Evolutionary conservation across 1,140 invertebrate genomes (phyloP).

Genomic region (Steinernema khuongi): DNA sequence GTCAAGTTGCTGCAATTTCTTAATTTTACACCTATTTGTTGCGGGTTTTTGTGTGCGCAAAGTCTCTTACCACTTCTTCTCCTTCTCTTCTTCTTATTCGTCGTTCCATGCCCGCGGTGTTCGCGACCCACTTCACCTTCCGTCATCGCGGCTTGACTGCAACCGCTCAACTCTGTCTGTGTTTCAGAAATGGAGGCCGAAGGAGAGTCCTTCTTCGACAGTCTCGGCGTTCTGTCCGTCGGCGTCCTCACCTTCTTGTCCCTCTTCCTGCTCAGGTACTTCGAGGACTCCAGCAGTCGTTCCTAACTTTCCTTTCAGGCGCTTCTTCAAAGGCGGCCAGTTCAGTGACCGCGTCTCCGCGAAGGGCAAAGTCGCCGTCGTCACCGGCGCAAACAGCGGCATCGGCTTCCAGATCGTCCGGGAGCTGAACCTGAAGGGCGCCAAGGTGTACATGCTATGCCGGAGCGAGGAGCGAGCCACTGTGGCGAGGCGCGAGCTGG

Average conservation of each 20-base stretch:
- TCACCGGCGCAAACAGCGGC: constrained; percentile 36
- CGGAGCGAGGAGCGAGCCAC: constrained; percentile 29
- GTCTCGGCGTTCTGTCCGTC: not conserved
- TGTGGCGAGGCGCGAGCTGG: constrained; percentile 28
- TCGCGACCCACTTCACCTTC: not conserved
- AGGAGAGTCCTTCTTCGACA: not conserved
- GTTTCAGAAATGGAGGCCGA: constrained; percentile 6
- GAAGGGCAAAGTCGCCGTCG: constrained; percentile 30
- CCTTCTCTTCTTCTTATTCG: not conserved
- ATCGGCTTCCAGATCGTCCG: constrained; percentile 32
- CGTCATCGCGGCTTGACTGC: not conserved
- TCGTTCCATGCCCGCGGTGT: not conserved
- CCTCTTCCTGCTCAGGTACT: constrained; percentile 5
- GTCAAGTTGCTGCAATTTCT: not conserved
- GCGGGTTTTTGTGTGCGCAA: not conserved
- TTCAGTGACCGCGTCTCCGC: constrained; percentile 36
- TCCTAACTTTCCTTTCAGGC: constrained; percentile 20
- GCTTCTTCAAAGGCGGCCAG: constrained; percentile 35
- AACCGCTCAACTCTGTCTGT: not conserved
- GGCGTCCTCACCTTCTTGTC: not conserved
- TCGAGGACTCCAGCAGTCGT: not conserved
- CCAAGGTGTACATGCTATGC: constrained; percentile 39
- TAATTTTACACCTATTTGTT: not conserved
- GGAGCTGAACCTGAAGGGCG: constrained; percentile 30
- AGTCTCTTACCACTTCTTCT: not conserved